Conservation (phyloP, 1,140 invertebrate genomes). For the Procambarus clarkii region DNA sequence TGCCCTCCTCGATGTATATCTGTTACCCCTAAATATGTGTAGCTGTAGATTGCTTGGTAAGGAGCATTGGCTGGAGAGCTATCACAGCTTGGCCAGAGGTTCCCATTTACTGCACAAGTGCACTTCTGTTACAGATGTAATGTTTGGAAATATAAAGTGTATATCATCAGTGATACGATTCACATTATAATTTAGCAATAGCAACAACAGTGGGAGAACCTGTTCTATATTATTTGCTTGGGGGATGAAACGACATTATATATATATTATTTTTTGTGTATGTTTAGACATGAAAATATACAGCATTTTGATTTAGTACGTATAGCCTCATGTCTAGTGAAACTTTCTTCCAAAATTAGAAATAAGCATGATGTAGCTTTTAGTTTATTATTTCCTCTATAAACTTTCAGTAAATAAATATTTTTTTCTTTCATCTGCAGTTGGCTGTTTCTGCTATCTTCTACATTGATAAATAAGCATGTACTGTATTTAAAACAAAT, state of each 20-base stretch:
- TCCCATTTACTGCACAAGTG: not conserved
- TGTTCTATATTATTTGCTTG: not conserved
- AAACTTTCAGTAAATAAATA: too few species aligned
- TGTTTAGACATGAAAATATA: not conserved
- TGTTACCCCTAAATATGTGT: not conserved
- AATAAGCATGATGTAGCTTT: not conserved
- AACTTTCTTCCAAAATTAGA: not conserved
- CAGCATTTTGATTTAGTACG: not conserved
- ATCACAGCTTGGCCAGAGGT: too few species aligned
- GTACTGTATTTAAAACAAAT: too few species aligned
- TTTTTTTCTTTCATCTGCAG: too few species aligned
- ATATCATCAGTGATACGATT: too few species aligned
- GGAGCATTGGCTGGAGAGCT: not conserved
- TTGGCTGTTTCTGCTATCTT: too few species aligned
- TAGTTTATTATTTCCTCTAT: not conserved
- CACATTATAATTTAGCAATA: not conserved
- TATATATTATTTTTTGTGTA: not conserved
- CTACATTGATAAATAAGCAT: too few species aligned
- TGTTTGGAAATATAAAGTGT: too few species aligned
- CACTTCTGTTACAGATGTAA: not conserved
- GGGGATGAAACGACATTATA: too few species aligned
- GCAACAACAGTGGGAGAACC: not conserved
- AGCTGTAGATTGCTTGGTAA: not conserved
- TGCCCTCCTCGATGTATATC: not conserved
- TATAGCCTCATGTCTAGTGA: not conserved